Evolutionary conservation across 2,797 vertebrate genomes (phyloP), one percentile per base, ranked within the genome.

Genomic region (Alauda arvensis): DNA sequence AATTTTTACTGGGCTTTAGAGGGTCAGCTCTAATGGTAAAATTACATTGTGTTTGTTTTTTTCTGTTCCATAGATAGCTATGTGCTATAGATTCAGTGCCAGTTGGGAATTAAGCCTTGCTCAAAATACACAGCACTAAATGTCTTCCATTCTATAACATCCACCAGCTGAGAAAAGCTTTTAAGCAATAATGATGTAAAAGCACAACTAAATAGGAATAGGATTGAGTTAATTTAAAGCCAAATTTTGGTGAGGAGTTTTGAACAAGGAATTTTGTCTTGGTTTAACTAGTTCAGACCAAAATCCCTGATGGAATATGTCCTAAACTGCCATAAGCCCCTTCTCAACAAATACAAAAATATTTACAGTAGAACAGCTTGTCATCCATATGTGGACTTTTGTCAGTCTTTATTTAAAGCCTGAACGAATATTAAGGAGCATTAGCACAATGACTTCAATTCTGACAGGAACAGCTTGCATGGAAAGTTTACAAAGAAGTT

Each of bases 381-480:
- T 94, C 94, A 97, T 92, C 97, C 97, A 97, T 97, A 97, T 97
- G 97, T 96, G 96, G 97, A 97, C 97, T 97, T 97, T 96, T 97
- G 96, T 97, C 97, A 97, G 94, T 96, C 96, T 96, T 97, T 97
- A 97, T 97, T 97, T 97, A 97, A 97, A 95, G 92, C 93, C 95
- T 97, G 96, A 95, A 92, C 86, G 87, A 97, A 96, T 97, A 97
- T 97, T 97, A 97, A 97, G 96, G 96, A 95, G 94, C 88, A 96
- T 97, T 96, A 97, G 96, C 92, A 94, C 94, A 96, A 96, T 96
- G 93, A 94, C 95, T 97, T 94, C 71, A 95, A 87, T 95, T 94
- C 93, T 97, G 96, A 97, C 96, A 97, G 95, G 96, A 97, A 97
- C 97, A 98, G 97, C 97, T 98, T 98, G 97, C 82, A 67, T 61